A percentile compares a stretch with the other conserved stretches of the same genome.
phyloP scores from a whole-genome alignment of 1,140 invertebrate species.

The Cydia splendana region DNA sequence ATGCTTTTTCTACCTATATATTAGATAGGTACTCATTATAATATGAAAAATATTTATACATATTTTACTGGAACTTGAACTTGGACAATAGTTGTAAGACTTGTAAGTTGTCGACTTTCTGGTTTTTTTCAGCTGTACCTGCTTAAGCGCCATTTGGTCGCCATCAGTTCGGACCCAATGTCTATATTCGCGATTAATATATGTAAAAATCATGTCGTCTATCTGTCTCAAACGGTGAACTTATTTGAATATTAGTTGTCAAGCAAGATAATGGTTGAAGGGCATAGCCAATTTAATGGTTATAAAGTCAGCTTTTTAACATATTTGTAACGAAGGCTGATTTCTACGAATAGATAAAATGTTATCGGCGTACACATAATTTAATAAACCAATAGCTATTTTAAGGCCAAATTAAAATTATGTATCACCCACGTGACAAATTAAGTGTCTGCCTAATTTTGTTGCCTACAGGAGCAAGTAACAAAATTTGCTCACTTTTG shows the following conservation, averaged over 20 bases:
- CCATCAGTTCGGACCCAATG: too few species aligned
- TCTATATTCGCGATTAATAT: neutral
- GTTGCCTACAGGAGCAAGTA: too few species aligned
- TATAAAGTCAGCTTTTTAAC: conserved; percentile 21
- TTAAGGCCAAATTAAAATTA: neutral
- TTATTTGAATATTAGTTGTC: conserved; percentile 3
- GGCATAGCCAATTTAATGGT: conserved; percentile 7
- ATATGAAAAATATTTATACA: too few species aligned
- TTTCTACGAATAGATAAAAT: neutral
- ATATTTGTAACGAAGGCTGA: conserved; percentile 17
- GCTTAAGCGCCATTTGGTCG: too few species aligned
- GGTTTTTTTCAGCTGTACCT: too few species aligned
- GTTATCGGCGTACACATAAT: neutral
- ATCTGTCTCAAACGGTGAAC: neutral
- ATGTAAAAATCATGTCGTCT: neutral
- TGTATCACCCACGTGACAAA: neutral
- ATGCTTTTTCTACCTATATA: too few species aligned
- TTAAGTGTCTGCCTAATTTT: too few species aligned
- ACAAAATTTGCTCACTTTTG: too few species aligned
- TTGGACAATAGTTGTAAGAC: too few species aligned
- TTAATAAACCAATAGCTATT: neutral
- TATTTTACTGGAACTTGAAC: too few species aligned
- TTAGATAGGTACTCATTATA: too few species aligned
- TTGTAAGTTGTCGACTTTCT: too few species aligned
- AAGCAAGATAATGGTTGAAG: conserved; percentile 1